Evolutionary conservation across 2,888 invertebrate species (phyloP), one percentile per base, ranked within the genome.

Genomic region (Invenusta paracnida): DNA sequence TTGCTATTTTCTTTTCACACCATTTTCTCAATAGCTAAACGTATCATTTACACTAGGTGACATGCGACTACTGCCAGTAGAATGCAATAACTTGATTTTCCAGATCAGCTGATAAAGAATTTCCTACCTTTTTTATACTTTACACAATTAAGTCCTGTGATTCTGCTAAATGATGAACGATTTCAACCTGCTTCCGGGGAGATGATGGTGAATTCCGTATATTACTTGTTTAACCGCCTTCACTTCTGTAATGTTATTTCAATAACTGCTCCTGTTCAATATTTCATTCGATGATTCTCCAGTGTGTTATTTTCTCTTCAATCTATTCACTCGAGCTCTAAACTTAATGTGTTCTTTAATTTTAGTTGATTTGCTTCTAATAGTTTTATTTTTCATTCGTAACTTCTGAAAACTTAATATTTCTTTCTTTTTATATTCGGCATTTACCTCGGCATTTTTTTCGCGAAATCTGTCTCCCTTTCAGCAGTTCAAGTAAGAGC

Each of bases 181-280:
- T 73, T 73, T 73, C 73, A 73, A 73, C 73, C 23, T 73, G 73
- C 73, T 73, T 73, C 73, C 73, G 5, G 5, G 73, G 73, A 73
- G 73, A 73, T 73, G 73, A 73, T 73, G 73, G 73, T 73, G 23
- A 73, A 5, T 73, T 23, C 5, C 25, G 2, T 73, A 23, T n/a
- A n/a, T 73, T 23, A n/a, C 73, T 73, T 23, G 73, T 5, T 23
- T 5, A 13, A 73, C 73, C 23, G 73, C 27, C 23, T 73, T 73
- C 73, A 73, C 23, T 73, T 73, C 23, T 5, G 73, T 73, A 23
- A 5, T 13, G 23, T 73, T n/a, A 73, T 73, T 48, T 73, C 5
- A 73, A 25, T 73, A 73, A 73, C 73, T 13, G 73, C 73, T 73
- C 23, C 5, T 73, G 23, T 73, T 23, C 73, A 73, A 73, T 73